phyloP scores from a whole-genome alignment of 1,140 invertebrate genomes.

The Anthonomus grandis region DNA sequence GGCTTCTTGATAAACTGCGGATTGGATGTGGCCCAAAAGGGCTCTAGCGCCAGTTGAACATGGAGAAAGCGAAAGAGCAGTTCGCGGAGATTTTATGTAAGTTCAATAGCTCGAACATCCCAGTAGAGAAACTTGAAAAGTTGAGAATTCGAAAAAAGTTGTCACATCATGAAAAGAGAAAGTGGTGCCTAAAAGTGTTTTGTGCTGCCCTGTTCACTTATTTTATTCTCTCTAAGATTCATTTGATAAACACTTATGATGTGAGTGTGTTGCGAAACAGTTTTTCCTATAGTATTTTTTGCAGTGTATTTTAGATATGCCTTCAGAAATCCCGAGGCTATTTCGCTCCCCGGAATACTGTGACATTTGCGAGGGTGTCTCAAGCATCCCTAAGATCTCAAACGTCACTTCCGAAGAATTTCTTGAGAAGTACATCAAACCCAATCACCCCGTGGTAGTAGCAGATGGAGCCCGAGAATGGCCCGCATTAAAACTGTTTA shows the following conservation, averaged over 20 bases:
- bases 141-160: conserved; percentile 20
- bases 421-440: conserved; percentile 68
- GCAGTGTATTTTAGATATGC: conserved; percentile 61
- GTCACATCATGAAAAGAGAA: too few relatives aligned
- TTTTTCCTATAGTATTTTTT: conserved; percentile 26
- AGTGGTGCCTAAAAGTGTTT: not conserved
- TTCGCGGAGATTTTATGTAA: conserved; percentile 30
- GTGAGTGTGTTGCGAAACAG: conserved; percentile 14
- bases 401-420: conserved; percentile 66
- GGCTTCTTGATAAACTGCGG: conserved; percentile 11
- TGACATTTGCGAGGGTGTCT: conserved; percentile 64
- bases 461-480: conserved; percentile 75
- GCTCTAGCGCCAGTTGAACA: conserved; percentile 5
- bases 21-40: conserved; percentile 10
- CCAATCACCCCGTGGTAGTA: conserved; percentile 76
- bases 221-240: conserved; percentile 1
- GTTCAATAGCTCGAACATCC: conserved; percentile 25
- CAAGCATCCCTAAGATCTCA: conserved; percentile 59
- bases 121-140: conserved; percentile 8
- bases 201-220: not conserved
- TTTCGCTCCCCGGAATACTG: conserved; percentile 74
- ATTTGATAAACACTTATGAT: conserved; percentile 19
- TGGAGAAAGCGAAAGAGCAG: conserved; percentile 36
- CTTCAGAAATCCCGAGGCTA: conserved; percentile 49
- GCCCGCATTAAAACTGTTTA: conserved; percentile 67